Evolutionary conservation across 92 coral and sea anemone genomes (phyloP), one percentile per base, ranked within the genome.

Genomic region (Ricordea florida): DNA sequence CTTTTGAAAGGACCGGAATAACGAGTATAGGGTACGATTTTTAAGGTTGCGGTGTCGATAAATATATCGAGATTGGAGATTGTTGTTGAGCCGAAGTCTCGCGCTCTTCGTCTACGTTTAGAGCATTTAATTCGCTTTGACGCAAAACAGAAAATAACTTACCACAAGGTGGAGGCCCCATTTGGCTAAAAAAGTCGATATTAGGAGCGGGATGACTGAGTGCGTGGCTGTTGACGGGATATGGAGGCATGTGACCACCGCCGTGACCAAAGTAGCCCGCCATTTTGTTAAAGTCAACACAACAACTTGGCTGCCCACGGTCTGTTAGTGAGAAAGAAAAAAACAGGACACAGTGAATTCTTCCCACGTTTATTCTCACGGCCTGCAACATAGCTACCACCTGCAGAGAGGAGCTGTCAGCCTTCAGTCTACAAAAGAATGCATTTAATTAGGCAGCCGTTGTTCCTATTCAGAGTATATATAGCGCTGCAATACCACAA

Each of bases 151-250:
- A 46, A 42, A 30, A 10, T n/a, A 31, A 90, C 97, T 83, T 76
- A 91, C 97, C 90, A 43, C 97, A 91, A 1, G 98, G 81, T 8
- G 89, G 86, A 3, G 97, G 83, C 4, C 74, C 90, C 94, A 92
- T 78, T 43, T 75, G 94, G 44, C 83, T 89, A 73, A 92, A 89
- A 89, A 88, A 92, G 69, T 92, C 97, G 25, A 92, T 85, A 31
- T 92, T 88, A 41, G 94, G 97, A 0, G 94, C 84, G 1, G 94
- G 90, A 70, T 76, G 86, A 6, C 61, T 66, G 84, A 90, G 79
- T 22, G 80, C 93, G 10, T 89, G 92, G 51, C 79, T 60, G 36
- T 63, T 69, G 2, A 86, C 85, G 10, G 83, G 84, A 45, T 87
- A 87, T 3, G 93, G 73, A 36, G 97, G 85, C 73, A 91, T 75